Evolutionary conservation across 2,888 invertebrate species (phyloP).

Genomic region (Itoplectis maculator): DNA sequence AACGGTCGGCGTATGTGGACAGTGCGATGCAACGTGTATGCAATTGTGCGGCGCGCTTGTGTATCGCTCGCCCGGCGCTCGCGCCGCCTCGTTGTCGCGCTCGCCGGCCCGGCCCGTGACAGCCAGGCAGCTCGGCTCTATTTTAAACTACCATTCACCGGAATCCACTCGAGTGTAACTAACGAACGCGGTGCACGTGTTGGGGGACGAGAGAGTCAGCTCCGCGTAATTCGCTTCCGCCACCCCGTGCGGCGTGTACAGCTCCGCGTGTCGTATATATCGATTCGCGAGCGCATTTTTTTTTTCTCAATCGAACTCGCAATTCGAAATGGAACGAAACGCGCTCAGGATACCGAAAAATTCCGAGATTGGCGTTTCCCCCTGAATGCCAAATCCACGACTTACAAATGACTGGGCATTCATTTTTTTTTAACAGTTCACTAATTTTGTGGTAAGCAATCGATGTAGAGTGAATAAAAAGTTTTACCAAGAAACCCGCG

Average conservation of each 20-base stretch:
- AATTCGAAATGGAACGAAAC: slow-evolving; percentile 2
- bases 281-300: not conserved
- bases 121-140: slow-evolving; percentile 68
- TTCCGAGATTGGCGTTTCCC: not conserved
- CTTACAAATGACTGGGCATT: no score
- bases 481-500: no score
- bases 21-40: slow-evolving; percentile 2
- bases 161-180: slow-evolving; percentile 79
- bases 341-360: not conserved
- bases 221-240: slow-evolving; percentile 64
- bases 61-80: slow-evolving; percentile 40
- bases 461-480: no score
- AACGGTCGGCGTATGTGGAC: slow-evolving; percentile 7
- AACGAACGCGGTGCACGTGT: slow-evolving; percentile 73
- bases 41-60: slow-evolving; percentile 32
- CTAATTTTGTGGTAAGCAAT: no score
- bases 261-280: not conserved
- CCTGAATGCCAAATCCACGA: no score
- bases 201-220: slow-evolving; percentile 56
- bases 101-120: slow-evolving; percentile 23
- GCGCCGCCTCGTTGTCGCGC: slow-evolving; percentile 13
- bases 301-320: slow-evolving; percentile 34
- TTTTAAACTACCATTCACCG: slow-evolving; percentile 81
- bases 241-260: not conserved
- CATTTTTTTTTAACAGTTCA: no score